Evolutionary conservation across 2,888 invertebrate genomes (phyloP).

Genomic region (Sinhomidia bicolor): DNA sequence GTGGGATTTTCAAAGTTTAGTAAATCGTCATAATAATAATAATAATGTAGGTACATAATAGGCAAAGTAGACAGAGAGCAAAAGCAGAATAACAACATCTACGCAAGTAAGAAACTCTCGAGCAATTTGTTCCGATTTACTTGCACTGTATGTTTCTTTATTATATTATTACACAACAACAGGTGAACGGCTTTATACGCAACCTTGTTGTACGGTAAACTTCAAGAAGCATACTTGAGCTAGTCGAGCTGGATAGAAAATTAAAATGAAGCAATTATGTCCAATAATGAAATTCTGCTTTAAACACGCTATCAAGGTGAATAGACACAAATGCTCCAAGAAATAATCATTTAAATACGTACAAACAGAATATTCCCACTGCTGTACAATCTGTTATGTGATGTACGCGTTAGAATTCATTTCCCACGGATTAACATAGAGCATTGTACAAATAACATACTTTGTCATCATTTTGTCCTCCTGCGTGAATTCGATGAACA

Average conservation of each 20-base stretch:
- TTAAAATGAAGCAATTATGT: too few species aligned
- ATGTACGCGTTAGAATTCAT: background rate
- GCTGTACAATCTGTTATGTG: background rate
- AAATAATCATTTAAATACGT: background rate
- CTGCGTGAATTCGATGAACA: too few species aligned
- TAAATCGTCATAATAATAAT: background rate
- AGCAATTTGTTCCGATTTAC: conserved; percentile 46
- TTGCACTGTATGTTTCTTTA: background rate
- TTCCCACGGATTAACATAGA: background rate
- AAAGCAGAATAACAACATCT: background rate
- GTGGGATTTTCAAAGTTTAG: conserved; percentile 23
- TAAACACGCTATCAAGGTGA: background rate
- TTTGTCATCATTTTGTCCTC: too few species aligned
- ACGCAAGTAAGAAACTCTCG: background rate
- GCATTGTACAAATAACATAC: too few species aligned
- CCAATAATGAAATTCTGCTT: background rate
- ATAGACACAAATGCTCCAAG: background rate
- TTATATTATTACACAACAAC: background rate
- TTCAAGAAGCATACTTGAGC: too few species aligned
- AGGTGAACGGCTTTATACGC: background rate
- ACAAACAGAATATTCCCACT: background rate
- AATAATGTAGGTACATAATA: background rate
- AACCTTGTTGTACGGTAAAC: too few species aligned
- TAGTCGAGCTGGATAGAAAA: conserved; percentile 1
- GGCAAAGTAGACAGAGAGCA: too few species aligned